Evolutionary conservation across 2,113 vertebrate species (phyloP).

Genomic region (Narcine bancroftii): DNA sequence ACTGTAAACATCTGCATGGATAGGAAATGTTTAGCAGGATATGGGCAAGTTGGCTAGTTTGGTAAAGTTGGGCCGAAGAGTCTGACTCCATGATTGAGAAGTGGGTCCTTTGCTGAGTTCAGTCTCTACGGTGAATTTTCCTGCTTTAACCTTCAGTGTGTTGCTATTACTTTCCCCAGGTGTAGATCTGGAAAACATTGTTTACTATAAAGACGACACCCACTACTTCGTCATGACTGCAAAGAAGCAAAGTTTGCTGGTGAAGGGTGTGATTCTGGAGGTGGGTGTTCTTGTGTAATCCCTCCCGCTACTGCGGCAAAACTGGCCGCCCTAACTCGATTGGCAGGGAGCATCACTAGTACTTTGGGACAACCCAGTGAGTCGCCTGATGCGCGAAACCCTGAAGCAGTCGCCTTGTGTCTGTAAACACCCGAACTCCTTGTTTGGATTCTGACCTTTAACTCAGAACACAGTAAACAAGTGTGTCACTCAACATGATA

Average conservation of each 20-base stretch:
- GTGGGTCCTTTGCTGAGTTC: background rate
- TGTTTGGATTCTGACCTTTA: background rate
- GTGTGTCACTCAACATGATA: too few relatives aligned
- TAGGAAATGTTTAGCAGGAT: too few relatives aligned
- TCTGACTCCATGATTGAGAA: too few relatives aligned
- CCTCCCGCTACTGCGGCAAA: too few relatives aligned
- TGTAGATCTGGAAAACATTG: constrained; percentile 97
- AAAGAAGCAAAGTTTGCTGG: constrained; percentile 94
- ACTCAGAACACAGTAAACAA: background rate
- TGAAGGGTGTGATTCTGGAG: constrained; percentile 92
- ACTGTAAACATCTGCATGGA: too few relatives aligned
- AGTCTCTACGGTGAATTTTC: background rate
- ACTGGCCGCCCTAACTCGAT: background rate
- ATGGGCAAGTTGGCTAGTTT: too few relatives aligned
- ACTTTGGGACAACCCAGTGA: background rate
- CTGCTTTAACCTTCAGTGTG: background rate
- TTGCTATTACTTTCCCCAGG: constrained; percentile 58
- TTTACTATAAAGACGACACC: constrained; percentile 98
- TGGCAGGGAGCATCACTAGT: background rate
- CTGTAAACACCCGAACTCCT: background rate
- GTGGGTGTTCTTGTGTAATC: constrained; percentile 55
- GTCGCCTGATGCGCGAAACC: background rate
- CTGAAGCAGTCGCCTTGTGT: background rate
- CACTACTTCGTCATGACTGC: constrained; percentile 99
- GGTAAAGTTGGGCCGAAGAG: too few relatives aligned